Conservation (phyloP, 2,113 vertebrate genomes). For the Copsychus sechellarum region DNA sequence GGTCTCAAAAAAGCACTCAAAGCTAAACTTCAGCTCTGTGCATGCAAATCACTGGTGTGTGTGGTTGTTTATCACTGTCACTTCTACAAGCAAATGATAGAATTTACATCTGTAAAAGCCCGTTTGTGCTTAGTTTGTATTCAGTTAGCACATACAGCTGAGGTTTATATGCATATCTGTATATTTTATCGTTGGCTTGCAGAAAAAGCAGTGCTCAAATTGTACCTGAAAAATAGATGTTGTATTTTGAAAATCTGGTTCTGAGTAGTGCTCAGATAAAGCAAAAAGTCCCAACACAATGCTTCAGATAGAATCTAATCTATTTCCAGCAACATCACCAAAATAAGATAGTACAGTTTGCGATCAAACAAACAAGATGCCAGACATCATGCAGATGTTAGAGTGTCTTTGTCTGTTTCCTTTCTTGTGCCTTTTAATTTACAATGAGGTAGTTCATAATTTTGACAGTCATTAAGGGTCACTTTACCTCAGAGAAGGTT, state of each 20-base stretch:
- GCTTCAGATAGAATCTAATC: neutral
- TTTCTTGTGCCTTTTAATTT: neutral
- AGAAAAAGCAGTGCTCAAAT: neutral
- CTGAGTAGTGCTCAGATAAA: neutral
- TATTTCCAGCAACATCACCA: neutral
- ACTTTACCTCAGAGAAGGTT: neutral
- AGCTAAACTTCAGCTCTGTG: conserved; percentile 36
- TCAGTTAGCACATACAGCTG: conserved; percentile 27
- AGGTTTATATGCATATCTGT: conserved; percentile 43
- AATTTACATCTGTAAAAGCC: conserved; percentile 61
- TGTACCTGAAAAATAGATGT: conserved; percentile 36
- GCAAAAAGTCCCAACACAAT: neutral
- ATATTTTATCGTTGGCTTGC: conserved; percentile 33
- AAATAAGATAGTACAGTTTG: conserved; percentile 4
- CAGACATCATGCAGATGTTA: neutral
- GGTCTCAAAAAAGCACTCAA: conserved; percentile 55
- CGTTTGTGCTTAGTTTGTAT: conserved; percentile 48
- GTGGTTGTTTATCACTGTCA: conserved; percentile 56
- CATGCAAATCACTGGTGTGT: conserved; percentile 29
- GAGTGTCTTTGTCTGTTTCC: neutral
- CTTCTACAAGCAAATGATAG: conserved; percentile 56
- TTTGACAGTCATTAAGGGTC: neutral
- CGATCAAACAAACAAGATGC: neutral
- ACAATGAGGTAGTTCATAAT: neutral
- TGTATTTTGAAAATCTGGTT: neutral